Conservation (phyloP, 2,797 vertebrate genomes). For the Pipistrellus pygmaeus region DNA sequence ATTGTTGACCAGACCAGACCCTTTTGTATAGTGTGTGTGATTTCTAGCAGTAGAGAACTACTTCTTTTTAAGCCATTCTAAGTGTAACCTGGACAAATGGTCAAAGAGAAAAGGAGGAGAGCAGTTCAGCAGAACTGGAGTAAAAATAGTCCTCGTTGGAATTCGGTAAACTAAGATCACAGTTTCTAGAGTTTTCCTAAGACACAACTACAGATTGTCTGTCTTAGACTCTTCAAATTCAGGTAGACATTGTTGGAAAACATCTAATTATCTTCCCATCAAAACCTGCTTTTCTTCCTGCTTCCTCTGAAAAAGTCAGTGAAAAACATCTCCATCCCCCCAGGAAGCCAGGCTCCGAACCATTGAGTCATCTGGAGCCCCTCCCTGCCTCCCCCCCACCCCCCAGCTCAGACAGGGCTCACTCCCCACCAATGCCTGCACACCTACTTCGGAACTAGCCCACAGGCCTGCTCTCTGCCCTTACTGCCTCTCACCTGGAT, state of each 20-base stretch:
- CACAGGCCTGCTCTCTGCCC: neutral
- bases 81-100: neutral
- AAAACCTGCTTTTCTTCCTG: neutral
- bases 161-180: neutral
- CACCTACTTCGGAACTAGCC: neutral
- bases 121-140: neutral
- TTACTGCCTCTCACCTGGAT: neutral
- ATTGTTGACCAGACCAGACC: neutral
- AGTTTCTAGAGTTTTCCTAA: neutral
- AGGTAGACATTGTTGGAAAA: constrained; percentile 2
- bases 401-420: neutral
- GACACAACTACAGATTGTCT: neutral
- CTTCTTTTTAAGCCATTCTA: constrained; percentile 19
- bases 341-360: neutral
- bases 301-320: neutral
- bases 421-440: neutral
- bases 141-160: neutral
- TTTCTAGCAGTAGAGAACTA: constrained; percentile 11
- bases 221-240: neutral
- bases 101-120: neutral
- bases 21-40: neutral
- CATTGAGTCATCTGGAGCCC: neutral
- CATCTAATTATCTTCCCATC: neutral
- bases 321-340: neutral
- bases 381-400: neutral